Percentiles rank a stretch among this genome's conserved stretches.
Conservation (phyloP, 2,797 vertebrate species). For the Setipinna tenuifilis region DNA sequence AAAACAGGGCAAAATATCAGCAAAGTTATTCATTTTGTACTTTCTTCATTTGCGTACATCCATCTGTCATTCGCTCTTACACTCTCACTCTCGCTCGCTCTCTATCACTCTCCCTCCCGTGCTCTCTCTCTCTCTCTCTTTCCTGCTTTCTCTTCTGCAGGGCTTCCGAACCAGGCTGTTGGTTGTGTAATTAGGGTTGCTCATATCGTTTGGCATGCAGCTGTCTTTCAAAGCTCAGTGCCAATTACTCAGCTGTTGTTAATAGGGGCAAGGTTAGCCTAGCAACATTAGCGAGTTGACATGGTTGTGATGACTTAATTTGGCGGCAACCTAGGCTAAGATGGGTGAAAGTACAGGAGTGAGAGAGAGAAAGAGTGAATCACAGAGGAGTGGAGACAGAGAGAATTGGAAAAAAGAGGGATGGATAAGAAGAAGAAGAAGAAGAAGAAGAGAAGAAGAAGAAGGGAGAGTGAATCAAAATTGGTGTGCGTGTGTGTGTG, state of each 20-base stretch:
- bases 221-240: slow-evolving; percentile 68
- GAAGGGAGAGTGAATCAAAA: slow-evolving; percentile 39
- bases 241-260: slow-evolving; percentile 73
- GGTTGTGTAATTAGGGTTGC: slow-evolving; percentile 67
- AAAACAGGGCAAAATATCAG: slow-evolving; percentile 41
- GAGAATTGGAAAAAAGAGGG: slow-evolving; percentile 44
- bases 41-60: slow-evolving; percentile 67
- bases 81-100: background rate
- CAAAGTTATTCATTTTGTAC: slow-evolving; percentile 63
- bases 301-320: slow-evolving; percentile 57
- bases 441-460: background rate
- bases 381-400: slow-evolving; percentile 45
- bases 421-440: slow-evolving; percentile 43
- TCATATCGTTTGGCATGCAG: slow-evolving; percentile 44
- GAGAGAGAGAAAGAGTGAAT: background rate
- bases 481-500: too few species aligned
- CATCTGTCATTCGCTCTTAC: slow-evolving; percentile 35
- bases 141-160: slow-evolving; percentile 35
- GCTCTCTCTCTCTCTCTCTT: background rate
- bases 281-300: background rate
- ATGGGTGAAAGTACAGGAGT: background rate
- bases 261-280: slow-evolving; percentile 57
- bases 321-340: background rate
- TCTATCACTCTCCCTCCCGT: background rate
- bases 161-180: slow-evolving; percentile 45